A percentile compares a stretch with the other conserved stretches of the same genome.
These are phyloP conservation scores for Rotaria socialis DNA, from an alignment of 2,888 invertebrate species.

Conservation along the genomic window DNA sequence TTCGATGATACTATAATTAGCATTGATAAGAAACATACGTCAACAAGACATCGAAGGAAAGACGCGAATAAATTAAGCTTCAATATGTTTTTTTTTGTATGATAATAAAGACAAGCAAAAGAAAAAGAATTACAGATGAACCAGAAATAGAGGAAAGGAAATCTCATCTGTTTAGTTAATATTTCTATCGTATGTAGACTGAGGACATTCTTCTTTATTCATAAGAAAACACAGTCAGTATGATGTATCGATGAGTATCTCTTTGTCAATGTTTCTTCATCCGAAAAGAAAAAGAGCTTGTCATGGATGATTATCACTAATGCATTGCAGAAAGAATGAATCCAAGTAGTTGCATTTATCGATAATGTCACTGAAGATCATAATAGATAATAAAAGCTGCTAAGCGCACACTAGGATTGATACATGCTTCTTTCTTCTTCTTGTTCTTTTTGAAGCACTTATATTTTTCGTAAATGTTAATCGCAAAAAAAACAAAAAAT, in stretches of 20 bases:
- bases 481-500: too few species aligned
- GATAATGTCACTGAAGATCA: background rate
- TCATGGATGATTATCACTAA: background rate
- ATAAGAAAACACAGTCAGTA: background rate
- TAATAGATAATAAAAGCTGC: background rate
- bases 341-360: background rate
- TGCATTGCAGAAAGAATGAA: background rate
- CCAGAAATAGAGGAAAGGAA: background rate
- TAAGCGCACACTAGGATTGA: too few species aligned
- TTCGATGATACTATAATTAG: background rate
- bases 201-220: background rate
- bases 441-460: too few species aligned
- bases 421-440: too few species aligned
- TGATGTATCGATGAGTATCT: constrained; percentile 9
- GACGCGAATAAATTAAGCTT: background rate
- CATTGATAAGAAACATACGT: background rate
- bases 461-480: too few species aligned
- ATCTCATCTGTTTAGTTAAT: background rate
- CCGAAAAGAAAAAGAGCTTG: background rate
- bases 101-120: too few species aligned
- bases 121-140: too few species aligned
- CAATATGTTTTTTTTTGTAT: too few species aligned
- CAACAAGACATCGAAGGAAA: background rate
- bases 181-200: background rate
- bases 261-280: background rate